These are phyloP conservation scores for Rotaria socialis DNA, from an alignment of 2,888 invertebrate genomes.

Conservation along the genomic window DNA sequence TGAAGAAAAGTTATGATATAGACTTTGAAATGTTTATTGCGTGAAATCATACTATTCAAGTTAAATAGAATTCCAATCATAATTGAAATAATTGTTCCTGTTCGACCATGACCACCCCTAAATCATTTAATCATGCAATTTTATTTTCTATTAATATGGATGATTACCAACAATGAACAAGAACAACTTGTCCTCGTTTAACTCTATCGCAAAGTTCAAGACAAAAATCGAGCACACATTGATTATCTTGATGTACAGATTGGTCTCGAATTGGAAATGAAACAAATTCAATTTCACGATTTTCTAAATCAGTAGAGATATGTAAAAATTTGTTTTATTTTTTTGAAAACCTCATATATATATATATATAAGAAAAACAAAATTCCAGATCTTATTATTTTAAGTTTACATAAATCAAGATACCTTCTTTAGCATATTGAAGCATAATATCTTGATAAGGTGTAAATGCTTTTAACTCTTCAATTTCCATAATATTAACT, in stretches of 20 bases:
- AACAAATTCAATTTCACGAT: background rate
- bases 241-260: background rate
- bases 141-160: background rate
- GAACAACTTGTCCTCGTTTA: background rate
- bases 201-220: background rate
- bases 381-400: background rate
- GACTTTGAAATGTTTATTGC: too few relatives aligned
- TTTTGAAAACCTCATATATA: too few relatives aligned
- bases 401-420: background rate
- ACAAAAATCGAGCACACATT: background rate
- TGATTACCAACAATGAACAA: conserved; percentile 14
- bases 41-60: background rate
- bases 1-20: too few relatives aligned
- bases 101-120: conserved; percentile 28
- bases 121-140: background rate
- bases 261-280: background rate
- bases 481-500: background rate
- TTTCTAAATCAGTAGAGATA: background rate
- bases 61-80: background rate
- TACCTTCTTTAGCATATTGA: background rate
- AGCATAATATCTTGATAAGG: background rate
- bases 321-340: too few relatives aligned
- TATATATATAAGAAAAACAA: background rate
- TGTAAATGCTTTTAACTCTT: background rate
- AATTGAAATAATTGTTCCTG: conserved; percentile 18